These are phyloP conservation scores for Lepus europaeus DNA, from an alignment of 2,113 vertebrate genomes.

Conservation along the genomic window DNA sequence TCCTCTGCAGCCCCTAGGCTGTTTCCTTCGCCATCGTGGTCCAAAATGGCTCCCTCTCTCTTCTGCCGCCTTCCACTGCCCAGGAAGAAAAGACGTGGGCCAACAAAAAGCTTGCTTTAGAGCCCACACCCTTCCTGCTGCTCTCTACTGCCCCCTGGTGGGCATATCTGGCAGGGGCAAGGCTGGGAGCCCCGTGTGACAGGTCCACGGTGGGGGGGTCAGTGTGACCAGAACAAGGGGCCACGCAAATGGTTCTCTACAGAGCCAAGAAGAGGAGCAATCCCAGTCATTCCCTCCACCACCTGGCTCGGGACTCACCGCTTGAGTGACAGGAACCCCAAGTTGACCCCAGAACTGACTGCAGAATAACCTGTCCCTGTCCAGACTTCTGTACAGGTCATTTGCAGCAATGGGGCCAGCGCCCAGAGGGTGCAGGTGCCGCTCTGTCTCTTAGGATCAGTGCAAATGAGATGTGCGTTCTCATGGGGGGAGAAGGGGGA, in stretches of 20 bases:
- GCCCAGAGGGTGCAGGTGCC: background rate
- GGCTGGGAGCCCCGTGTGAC: fast-evolving
- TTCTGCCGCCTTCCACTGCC: background rate
- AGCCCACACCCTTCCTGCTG: background rate
- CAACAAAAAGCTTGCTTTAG: fast-evolving
- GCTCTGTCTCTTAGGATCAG: background rate
- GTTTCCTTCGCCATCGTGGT: background rate
- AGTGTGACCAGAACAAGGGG: background rate
- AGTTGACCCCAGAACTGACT: background rate
- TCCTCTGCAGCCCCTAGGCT: background rate
- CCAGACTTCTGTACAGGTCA: background rate
- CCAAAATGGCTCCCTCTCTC: background rate
- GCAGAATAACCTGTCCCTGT: background rate
- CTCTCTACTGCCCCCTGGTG: constrained; percentile 21
- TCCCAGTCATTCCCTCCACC: background rate
- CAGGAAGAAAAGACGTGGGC: background rate
- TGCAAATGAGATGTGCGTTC: background rate
- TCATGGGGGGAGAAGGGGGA: background rate
- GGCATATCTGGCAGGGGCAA: background rate
- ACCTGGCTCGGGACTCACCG: background rate
- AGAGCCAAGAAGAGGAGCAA: background rate
- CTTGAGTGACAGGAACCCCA: background rate
- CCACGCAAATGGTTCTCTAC: too few species aligned
- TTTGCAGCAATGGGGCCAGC: too few species aligned
- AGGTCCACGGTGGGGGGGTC: background rate